These are phyloP conservation scores for Criorhina ranunculi DNA, from an alignment of 2,888 invertebrate species.

Conservation along the genomic window DNA sequence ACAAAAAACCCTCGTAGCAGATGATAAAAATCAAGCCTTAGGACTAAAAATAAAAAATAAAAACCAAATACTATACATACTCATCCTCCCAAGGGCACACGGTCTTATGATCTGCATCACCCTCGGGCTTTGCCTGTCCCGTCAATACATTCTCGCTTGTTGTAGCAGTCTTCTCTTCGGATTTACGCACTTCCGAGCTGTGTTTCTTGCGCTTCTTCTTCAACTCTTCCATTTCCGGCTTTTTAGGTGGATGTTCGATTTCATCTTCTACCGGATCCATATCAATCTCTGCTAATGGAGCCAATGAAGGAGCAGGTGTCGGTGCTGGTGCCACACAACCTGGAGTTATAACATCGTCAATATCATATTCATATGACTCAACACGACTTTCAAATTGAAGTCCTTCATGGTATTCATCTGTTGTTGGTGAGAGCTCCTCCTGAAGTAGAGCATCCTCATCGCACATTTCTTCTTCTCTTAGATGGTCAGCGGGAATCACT, in stretches of 20 bases:
- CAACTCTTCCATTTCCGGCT: conserved; percentile 67
- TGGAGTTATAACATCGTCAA: conserved; percentile 81
- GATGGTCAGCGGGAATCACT: conserved; percentile 29
- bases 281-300: conserved; percentile 89
- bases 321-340: conserved; percentile 83
- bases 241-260: conserved; percentile 67
- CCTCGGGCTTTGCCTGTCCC: conserved; percentile 55
- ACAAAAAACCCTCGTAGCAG: too few species aligned
- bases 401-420: conserved; percentile 84
- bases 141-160: conserved; percentile 78
- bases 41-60: background rate
- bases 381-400: conserved; percentile 80
- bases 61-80: conserved; percentile 89
- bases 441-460: conserved; percentile 74
- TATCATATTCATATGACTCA: conserved; percentile 81
- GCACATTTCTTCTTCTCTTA: conserved; percentile 61
- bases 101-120: conserved; percentile 88
- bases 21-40: background rate
- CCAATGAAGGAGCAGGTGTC: conserved; percentile 85
- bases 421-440: conserved; percentile 83
- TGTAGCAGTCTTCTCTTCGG: conserved; percentile 77
- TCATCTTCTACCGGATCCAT: conserved; percentile 89
- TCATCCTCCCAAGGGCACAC: conserved; percentile 98
- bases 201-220: conserved; percentile 82
- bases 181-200: conserved; percentile 80